Evolutionary conservation across 1,140 invertebrate species (phyloP), one percentile per base, ranked within the genome.

Genomic region (Pissodes strobi): DNA sequence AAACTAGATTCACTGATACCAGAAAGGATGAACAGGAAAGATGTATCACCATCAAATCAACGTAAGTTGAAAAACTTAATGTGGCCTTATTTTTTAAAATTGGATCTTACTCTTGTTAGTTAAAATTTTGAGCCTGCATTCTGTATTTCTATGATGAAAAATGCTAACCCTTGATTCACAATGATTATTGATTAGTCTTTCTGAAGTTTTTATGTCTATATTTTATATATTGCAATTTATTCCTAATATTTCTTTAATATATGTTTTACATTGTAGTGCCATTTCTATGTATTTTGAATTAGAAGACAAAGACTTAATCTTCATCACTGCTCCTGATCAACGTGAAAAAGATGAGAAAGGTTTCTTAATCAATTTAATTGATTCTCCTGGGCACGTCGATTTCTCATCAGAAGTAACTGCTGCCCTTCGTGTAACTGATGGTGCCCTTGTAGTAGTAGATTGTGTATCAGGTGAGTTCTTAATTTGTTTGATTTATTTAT

Each of bases 41-140:
- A 81, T 99, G 98, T 79, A 99, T 99, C 82, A 99, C 98, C 78
- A 99, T 99, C 82, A 99, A 99, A 84, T 99, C 97, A 49, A 99
- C 98, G 93, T 97, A 85, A 90, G 92, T 87, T 49, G 17, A 55
- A 18, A 49, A 49, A 15, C 9, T 49, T 21, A 13, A 8, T 49
- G 15, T 22, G 8, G 15, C 1, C 9, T 23, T 49, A 49, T 15
- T 1, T n/a, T 5, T 15, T 41, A 41, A 27, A 27, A 27, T 6
- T 46, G 10, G n/a, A 46, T 10, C 8, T 17, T 17, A 18, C 17
- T 46, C 19, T 10, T 17, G 43, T n/a, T n/a, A n/a, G n/a, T n/a
- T n/a, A n/a, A n/a, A n/a, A n/a, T n/a, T n/a, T n/a, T n/a, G n/a
- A n/a, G n/a, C n/a, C n/a, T n/a, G n/a, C n/a, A n/a, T n/a, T n/a